Evolutionary conservation across 1,140 invertebrate species (phyloP).

Genomic region (Ylistrum balloti): DNA sequence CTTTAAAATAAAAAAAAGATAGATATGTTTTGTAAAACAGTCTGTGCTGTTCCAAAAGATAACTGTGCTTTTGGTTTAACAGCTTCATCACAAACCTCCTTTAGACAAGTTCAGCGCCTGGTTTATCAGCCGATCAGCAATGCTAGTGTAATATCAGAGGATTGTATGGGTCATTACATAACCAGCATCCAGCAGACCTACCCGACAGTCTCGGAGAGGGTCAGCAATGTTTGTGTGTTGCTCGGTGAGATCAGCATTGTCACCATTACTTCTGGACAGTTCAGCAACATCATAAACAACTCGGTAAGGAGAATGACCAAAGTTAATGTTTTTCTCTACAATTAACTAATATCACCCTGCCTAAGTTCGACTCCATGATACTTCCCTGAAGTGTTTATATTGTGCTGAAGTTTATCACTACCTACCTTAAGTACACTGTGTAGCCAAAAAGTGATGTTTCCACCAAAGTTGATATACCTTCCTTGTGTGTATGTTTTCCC

Average conservation of each 20-base stretch:
- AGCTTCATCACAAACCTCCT: not conserved
- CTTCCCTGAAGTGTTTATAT: too few species aligned
- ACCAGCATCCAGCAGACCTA: not conserved
- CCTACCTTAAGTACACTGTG: too few species aligned
- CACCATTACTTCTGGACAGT: not conserved
- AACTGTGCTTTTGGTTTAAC: not conserved
- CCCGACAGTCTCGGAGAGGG: not conserved
- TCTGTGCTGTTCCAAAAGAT: too few species aligned
- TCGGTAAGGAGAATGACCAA: not conserved
- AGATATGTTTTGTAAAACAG: too few species aligned
- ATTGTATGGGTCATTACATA: not conserved
- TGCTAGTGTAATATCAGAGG: not conserved
- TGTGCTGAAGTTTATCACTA: not conserved
- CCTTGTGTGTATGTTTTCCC: too few species aligned
- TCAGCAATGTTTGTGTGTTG: not conserved
- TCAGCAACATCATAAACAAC: not conserved
- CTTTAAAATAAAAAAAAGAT: too few species aligned
- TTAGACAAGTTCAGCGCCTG: not conserved
- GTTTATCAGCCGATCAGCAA: not conserved
- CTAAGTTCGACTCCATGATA: too few species aligned
- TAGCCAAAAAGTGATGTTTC: too few species aligned
- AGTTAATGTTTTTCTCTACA: too few species aligned
- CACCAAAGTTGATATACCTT: too few species aligned
- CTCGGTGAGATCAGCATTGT: not conserved
- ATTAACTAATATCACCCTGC: too few species aligned